Evolutionary conservation across 2,113 vertebrate genomes (phyloP), one percentile per base, ranked within the genome.

Genomic region (pig (Sus scrofa)): DNA sequence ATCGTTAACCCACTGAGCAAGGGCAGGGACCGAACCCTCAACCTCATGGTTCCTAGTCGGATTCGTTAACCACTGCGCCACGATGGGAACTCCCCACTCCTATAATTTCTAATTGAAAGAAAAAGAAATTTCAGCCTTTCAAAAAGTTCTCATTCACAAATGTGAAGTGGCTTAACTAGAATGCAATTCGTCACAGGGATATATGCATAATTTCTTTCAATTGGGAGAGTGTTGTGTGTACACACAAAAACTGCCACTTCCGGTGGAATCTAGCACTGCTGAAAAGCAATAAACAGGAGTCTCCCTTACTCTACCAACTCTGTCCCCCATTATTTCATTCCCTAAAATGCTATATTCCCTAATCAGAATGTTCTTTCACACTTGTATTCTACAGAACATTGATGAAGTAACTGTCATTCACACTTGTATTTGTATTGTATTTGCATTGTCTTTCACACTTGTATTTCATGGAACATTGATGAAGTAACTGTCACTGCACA

Each of bases 61-160:
- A n/a, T n/a, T n/a, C n/a, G n/a, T n/a, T n/a, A n/a, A n/a, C n/a
- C n/a, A n/a, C n/a, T n/a, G n/a, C n/a, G n/a, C n/a, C n/a, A n/a
- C n/a, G n/a, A n/a, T n/a, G n/a, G n/a, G n/a, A n/a, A n/a, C n/a
- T n/a, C n/a, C n/a, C n/a, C n/a, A 30, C 27, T 54, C 34, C 22
- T 34, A 12, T 0, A 4, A 34, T 18, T 50, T 62, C 26, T 44
- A 67, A 65, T 0, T 62, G 88, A 92, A 73, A 87, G 16, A 82
- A 22, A 77, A 71, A 84, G 34, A 10, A 32, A 56, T 67, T 37
- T 82, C 22, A 39, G 63, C 12, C 44, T 92, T 88, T 84, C 56
- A 32, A 79, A 93, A 81, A 75, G 20, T 30, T 89, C 27, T 56
- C 71, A 79, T 79, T 93, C n/a, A 60, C 44, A 78, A 70, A 70